Base-by-base conservation (phyloP, 2,113 vertebrate genomes). In the Rhinolophus sinicus region DNA sequence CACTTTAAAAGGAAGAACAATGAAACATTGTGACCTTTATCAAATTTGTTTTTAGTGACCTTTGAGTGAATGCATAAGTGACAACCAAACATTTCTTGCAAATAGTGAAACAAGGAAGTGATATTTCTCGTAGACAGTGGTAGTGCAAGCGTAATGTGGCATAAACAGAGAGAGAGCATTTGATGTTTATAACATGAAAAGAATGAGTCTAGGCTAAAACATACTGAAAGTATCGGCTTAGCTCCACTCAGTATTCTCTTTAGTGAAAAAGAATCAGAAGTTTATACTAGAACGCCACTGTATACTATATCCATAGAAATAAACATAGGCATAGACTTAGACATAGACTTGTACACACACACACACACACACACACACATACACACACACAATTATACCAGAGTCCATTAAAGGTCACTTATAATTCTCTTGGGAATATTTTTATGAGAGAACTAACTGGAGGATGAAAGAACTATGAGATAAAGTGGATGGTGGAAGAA, bases 31-130 rank as follows among this genome's bases (percentile, higher is more conserved):
- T 69, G 7, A 33, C 38, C 33, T 86, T 89, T 90, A 62, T 60
- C 67, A 93, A 60, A 24, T 93, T 19, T 88, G 5, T 44, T 91
- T 85, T 73, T 15, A 84, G 30, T 72, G 54, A 91, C 52, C 52
- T 95, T 96, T 81, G 87, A 96, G 24, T 82, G 24, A 93, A 82
- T 72, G 21, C 1, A 0, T 60, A 93, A 90, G 35, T 52, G 64
- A 88, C 76, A 96, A 73, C 7, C 52, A 90, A 75, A 80, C 4
- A 72, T 67, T 77, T 40, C 19, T 44, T 95, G 15, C 56, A 85
- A 81, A 88, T 6, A 96, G 56, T 90, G 80, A 90, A 14, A 54
- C 16, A 75, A 93, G 21, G 11, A 56, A 33, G 21, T 8, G n/a
- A n/a, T 33, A 80, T 85, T 70, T 78, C 35, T 77, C 5, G 4